Conservation (phyloP, 2,888 invertebrate species). For the Calameuta filiformis region DNA sequence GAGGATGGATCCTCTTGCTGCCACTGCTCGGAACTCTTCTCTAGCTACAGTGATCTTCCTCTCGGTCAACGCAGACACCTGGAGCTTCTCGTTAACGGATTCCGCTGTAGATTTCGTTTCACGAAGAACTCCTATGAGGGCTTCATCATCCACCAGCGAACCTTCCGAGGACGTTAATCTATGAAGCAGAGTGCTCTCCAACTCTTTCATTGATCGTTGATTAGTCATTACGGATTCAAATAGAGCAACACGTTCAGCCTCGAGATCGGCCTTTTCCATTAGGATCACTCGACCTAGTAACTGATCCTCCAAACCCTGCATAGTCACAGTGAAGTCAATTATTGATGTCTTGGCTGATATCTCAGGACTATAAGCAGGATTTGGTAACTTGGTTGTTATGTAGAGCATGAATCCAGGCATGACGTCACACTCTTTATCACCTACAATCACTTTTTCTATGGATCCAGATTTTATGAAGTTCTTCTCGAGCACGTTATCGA, state of each 20-base stretch:
- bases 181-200: constrained; percentile 91
- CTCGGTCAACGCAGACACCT: constrained; percentile 93
- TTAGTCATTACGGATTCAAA: constrained; percentile 97
- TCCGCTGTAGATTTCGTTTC: constrained; percentile 88
- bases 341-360: constrained; percentile 96
- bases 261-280: constrained; percentile 96
- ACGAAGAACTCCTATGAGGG: constrained; percentile 88
- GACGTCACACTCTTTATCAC: constrained; percentile 97
- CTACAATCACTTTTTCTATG: constrained; percentile 93
- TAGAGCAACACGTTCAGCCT: constrained; percentile 91
- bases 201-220: constrained; percentile 94
- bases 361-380: constrained; percentile 97
- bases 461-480: constrained; percentile 98
- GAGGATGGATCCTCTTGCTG: constrained; percentile 91
- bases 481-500: constrained; percentile 96
- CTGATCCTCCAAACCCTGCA: constrained; percentile 96
- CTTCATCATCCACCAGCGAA: constrained; percentile 95
- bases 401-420: constrained; percentile 96
- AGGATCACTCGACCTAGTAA: constrained; percentile 91
- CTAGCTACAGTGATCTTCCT: constrained; percentile 93
- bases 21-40: constrained; percentile 96
- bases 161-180: constrained; percentile 94
- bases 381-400: constrained; percentile 95
- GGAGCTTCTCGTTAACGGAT: constrained; percentile 93
- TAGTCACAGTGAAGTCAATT: constrained; percentile 97